Evolutionary conservation across 2,113 vertebrate genomes (phyloP).

Genomic region (Phrynocephalus versicolor): DNA sequence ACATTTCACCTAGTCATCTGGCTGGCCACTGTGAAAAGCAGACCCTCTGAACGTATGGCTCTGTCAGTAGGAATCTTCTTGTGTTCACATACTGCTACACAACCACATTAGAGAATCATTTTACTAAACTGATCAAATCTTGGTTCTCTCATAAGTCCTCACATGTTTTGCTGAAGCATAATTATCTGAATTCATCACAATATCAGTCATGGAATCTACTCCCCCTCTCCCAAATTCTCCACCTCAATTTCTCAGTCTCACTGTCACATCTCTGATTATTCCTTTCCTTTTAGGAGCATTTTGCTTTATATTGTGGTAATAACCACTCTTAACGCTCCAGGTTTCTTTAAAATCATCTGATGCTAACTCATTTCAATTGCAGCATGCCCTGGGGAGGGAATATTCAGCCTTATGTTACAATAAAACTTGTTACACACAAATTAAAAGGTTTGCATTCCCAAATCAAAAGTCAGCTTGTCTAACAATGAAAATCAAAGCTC

Average conservation of each 20-base stretch:
- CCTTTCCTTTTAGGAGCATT: not conserved
- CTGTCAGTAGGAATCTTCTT: not conserved
- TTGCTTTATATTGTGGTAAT: not conserved
- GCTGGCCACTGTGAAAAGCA: not conserved
- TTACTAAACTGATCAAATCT: not conserved
- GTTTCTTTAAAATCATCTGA: slow-evolving; percentile 27
- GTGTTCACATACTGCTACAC: not conserved
- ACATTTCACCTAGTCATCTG: not conserved
- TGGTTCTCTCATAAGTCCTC: not conserved
- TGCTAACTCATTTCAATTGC: slow-evolving; percentile 17
- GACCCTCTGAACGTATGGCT: no score
- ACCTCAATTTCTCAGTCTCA: not conserved
- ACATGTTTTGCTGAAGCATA: not conserved
- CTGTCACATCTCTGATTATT: not conserved
- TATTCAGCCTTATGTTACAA: not conserved
- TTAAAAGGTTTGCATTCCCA: not conserved
- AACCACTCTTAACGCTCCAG: slow-evolving; percentile 10
- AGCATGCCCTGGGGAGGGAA: slow-evolving; percentile 2
- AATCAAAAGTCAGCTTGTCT: not conserved
- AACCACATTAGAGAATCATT: not conserved
- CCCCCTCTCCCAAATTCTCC: not conserved
- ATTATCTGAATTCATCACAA: not conserved
- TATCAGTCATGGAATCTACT: not conserved
- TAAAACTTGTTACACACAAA: slow-evolving; percentile 15
- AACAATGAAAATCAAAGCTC: not conserved